Evolutionary conservation across 2,888 invertebrate species (phyloP).

Genomic region (Cantharis lateralis): DNA sequence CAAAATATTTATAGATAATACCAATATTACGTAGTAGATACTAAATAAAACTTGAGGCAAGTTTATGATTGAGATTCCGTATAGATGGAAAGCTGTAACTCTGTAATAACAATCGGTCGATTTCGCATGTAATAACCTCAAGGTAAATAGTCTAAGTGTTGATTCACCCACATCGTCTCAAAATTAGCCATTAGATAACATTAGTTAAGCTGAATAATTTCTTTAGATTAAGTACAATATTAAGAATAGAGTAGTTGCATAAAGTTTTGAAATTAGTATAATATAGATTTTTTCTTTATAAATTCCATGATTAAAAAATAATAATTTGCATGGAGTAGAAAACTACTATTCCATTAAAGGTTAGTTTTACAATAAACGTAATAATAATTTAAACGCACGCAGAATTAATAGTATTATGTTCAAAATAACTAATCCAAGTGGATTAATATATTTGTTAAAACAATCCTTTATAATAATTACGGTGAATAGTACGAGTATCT

Average conservation of each 20-base stretch:
- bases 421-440: too few relatives aligned
- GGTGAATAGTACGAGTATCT: too few relatives aligned
- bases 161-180: background rate
- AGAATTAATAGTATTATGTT: too few relatives aligned
- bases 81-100: background rate
- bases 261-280: background rate
- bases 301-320: background rate
- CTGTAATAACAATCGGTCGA: background rate
- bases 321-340: background rate
- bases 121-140: background rate
- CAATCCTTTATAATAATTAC: too few relatives aligned
- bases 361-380: background rate
- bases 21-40: too few relatives aligned
- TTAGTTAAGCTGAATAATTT: too few relatives aligned
- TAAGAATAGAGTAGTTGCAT: background rate
- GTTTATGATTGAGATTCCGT: background rate
- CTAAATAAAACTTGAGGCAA: background rate
- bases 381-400: too few relatives aligned
- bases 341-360: background rate
- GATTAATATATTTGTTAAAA: too few relatives aligned
- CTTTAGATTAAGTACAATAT: background rate
- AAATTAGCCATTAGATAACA: background rate
- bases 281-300: background rate
- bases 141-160: background rate
- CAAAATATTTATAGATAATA: too few relatives aligned